Evolutionary conservation across 2,113 vertebrate genomes (phyloP).

Genomic region (Larimichthys polyactis): DNA sequence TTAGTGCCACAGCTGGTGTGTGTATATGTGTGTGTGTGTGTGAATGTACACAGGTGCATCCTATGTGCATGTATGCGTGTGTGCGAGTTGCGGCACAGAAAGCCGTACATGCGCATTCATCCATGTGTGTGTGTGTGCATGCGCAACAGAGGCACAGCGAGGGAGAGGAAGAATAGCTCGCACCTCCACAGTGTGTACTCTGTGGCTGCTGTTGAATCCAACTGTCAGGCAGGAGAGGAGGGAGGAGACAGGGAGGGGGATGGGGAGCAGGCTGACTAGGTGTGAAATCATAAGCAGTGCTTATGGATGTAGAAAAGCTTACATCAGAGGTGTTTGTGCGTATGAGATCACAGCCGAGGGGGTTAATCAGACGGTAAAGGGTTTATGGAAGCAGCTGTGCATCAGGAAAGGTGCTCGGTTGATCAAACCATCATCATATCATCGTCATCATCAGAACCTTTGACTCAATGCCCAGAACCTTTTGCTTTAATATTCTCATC

Average conservation of each 20-base stretch:
- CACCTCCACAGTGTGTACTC: constrained; percentile 55
- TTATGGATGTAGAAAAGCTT: constrained; percentile 53
- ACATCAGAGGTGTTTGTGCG: constrained; percentile 58
- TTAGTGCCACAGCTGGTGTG: constrained; percentile 57
- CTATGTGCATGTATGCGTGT: neutral
- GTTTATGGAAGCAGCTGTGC: constrained; percentile 42
- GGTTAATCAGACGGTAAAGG: constrained; percentile 55
- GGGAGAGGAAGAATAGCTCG: constrained; percentile 53
- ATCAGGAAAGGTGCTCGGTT: constrained; percentile 16
- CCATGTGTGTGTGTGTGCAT: constrained; percentile 28
- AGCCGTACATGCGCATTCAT: constrained; percentile 1
- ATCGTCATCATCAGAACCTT: constrained; percentile 33
- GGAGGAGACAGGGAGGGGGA: constrained; percentile 26
- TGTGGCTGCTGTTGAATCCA: constrained; percentile 61
- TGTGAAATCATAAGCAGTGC: constrained; percentile 65
- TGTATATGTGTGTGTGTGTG: constrained; percentile 2
- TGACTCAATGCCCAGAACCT: constrained; percentile 40
- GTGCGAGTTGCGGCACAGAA: constrained; percentile 8
- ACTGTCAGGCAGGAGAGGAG: constrained; percentile 50
- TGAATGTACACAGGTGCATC: constrained; percentile 35
- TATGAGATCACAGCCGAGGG: constrained; percentile 51
- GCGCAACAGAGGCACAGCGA: constrained; percentile 26
- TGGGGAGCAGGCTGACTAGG: constrained; percentile 35
- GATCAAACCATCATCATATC: constrained; percentile 44
- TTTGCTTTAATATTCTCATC: constrained; percentile 20